These are phyloP conservation scores for Acipenser ruthenus DNA, from an alignment of 2,797 vertebrate genomes.

Conservation along the genomic window DNA sequence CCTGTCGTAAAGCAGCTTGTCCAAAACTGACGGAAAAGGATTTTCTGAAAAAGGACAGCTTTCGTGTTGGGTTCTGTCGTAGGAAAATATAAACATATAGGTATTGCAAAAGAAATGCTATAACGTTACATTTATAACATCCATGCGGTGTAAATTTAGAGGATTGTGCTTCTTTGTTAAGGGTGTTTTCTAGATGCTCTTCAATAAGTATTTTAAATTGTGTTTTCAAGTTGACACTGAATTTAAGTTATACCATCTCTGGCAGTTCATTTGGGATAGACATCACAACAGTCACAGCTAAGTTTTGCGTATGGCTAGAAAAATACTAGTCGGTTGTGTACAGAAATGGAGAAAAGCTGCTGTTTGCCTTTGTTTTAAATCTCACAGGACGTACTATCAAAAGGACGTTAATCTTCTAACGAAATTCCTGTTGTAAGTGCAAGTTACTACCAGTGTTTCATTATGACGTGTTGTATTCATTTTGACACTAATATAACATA, in stretches of 20 bases:
- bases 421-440: constrained; percentile 50
- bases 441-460: background rate
- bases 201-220: background rate
- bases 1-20: constrained; percentile 19
- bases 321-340: constrained; percentile 22
- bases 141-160: background rate
- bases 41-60: background rate
- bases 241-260: background rate
- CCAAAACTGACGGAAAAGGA: constrained; percentile 10
- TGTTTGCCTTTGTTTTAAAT: constrained; percentile 17
- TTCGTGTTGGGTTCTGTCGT: background rate
- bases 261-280: background rate
- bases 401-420: constrained; percentile 26
- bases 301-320: constrained; percentile 35
- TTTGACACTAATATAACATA: background rate
- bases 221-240: background rate
- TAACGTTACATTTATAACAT: background rate
- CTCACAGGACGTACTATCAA: constrained; percentile 23
- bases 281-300: background rate
- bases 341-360: constrained; percentile 27
- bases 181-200: constrained; percentile 3
- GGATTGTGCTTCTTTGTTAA: background rate
- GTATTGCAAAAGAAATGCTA: background rate
- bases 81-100: background rate
- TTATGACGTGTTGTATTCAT: background rate